Evolutionary conservation across 1,140 invertebrate species (phyloP), one percentile per base, ranked within the genome.

Genomic region (Penaeus chinensis): DNA sequence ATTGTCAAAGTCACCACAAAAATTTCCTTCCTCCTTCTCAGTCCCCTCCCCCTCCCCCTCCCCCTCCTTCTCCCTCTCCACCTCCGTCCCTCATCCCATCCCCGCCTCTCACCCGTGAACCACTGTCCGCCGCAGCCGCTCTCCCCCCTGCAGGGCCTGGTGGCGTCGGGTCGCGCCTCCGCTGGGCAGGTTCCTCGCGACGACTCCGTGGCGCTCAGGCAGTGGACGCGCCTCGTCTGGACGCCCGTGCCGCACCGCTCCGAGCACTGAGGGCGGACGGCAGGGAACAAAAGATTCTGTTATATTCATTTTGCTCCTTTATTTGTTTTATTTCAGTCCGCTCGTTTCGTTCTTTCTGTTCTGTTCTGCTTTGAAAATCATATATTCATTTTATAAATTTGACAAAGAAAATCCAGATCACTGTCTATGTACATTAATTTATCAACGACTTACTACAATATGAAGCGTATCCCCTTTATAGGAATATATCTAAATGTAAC

Each of bases 71-170:
- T 10, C 80, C 20, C 18, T 27, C 16, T 3, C 19, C 60, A 0
- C 77, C 13, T 18, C 47, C 7, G 10, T 37, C 42, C 18, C 54
- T 1, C 0, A 1, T 32, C 24, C 61, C 24, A 7, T n/a, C 4
- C 60, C 16, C 27, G 11, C 71, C 42, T 80, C 89, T 62, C 22
- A 89, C 89, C 95, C n/a, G 92, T 91, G 89, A 95, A 95, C 95
- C 95, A 96, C 89, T 95, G 93, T 1, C 94, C 94, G 32, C 93
- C 93, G 91, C 95, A 96, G 18, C 93, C 92, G 85, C 93, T 93
- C 63, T 94, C 93, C 63, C 93, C 94, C 65, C 62, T 93, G 90
- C 95, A 96, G 11, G 93, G 93, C 90, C 94, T 92, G 3, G 93
- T 93, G 5, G 92, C 93, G 77, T 94, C 93, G 0, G 95, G 95